Evolutionary conservation across 2,113 vertebrate genomes (phyloP).

Genomic region (Ophthalmolycus amberensis): DNA sequence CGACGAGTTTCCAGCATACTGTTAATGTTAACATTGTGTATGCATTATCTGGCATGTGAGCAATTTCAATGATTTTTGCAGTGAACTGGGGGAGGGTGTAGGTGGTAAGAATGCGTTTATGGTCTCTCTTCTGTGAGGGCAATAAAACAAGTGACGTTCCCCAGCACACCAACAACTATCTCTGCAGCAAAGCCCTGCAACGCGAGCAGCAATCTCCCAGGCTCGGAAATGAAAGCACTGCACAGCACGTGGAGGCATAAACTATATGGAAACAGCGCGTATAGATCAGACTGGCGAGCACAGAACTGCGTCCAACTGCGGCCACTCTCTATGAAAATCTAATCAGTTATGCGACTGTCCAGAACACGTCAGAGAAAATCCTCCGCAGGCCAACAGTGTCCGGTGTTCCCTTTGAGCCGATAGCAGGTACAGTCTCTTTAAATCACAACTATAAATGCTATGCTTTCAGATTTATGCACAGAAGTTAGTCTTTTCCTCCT

Average conservation of each 20-base stretch:
- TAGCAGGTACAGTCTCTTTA: slow-evolving; percentile 58
- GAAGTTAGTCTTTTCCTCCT: neutral
- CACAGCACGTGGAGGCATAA: slow-evolving; percentile 48
- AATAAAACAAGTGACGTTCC: slow-evolving; percentile 83
- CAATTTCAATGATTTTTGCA: slow-evolving; percentile 63
- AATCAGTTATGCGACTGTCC: slow-evolving; percentile 54
- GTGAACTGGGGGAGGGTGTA: slow-evolving; percentile 69
- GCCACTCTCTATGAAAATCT: slow-evolving; percentile 26
- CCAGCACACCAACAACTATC: slow-evolving; percentile 79
- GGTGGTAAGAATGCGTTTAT: slow-evolving; percentile 82
- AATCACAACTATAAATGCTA: slow-evolving; percentile 5
- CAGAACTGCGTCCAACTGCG: slow-evolving; percentile 24
- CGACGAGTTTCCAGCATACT: slow-evolving; percentile 44
- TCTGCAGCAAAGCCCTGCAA: slow-evolving; percentile 74
- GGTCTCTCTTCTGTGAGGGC: slow-evolving; percentile 79
- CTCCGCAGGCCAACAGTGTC: slow-evolving; percentile 41
- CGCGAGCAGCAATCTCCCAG: slow-evolving; percentile 40
- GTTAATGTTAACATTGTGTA: slow-evolving; percentile 60
- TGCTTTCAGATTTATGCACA: slow-evolving; percentile 4
- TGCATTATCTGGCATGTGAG: slow-evolving; percentile 62
- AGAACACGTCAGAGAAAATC: slow-evolving; percentile 20
- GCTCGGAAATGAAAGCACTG: slow-evolving; percentile 38
- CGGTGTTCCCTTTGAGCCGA: slow-evolving; percentile 13
- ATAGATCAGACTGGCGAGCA: neutral
- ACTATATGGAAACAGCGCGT: neutral